Evolutionary conservation across 2,797 vertebrate genomes (phyloP).

Genomic region (Anguilla obscura): DNA sequence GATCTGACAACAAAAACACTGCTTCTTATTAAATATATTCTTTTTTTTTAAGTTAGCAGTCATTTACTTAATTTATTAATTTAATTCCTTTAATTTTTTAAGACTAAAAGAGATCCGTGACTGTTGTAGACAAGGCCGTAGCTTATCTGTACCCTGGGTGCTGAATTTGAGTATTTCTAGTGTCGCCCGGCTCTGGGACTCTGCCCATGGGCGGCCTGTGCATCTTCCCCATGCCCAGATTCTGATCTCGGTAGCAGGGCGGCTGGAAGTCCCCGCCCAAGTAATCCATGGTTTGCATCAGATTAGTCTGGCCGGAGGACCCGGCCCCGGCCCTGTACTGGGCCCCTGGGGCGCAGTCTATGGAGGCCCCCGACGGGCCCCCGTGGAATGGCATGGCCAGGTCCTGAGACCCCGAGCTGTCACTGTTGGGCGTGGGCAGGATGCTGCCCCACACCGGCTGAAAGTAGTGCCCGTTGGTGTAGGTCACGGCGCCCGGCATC

Average conservation of each 20-base stretch:
- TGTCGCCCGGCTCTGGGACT: conserved; percentile 84
- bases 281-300: conserved; percentile 98
- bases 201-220: conserved; percentile 89
- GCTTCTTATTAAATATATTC: conserved; percentile 75
- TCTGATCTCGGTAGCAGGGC: conserved; percentile 98
- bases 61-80: conserved; percentile 68
- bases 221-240: conserved; percentile 92
- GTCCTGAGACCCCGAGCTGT: conserved; percentile 99
- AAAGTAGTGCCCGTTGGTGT: conserved; percentile 95
- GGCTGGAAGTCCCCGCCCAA: conserved; percentile 96
- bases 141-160: conserved; percentile 99
- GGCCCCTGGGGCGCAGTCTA: conserved; percentile 88
- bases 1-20: conserved; percentile 64
- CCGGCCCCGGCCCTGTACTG: conserved; percentile 89
- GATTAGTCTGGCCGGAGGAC: conserved; percentile 84
- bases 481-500: conserved; percentile 84
- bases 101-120: conserved; percentile 76
- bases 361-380: conserved; percentile 73
- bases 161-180: conserved; percentile 91
- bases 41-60: conserved; percentile 63
- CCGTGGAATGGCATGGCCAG: conserved; percentile 90
- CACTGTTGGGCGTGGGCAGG: conserved; percentile 97
- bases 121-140: conserved; percentile 76
- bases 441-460: conserved; percentile 95
- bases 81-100: conserved; percentile 65